Conservation (phyloP, 2,888 invertebrate genomes). For the Anthrax anthrax region DNA sequence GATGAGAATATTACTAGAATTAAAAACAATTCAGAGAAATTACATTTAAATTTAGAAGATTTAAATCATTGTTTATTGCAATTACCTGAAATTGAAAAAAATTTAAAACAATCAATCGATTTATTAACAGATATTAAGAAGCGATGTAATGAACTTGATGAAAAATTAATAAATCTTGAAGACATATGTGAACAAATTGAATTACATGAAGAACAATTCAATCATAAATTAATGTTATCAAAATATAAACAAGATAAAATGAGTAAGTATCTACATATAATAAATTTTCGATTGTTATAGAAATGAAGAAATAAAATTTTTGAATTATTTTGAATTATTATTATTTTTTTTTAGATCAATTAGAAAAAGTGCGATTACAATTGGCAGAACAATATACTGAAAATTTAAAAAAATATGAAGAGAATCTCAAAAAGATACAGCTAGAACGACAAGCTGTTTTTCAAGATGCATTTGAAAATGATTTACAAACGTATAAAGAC, state of each 20-base stretch:
- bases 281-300: slow-evolving; percentile 1
- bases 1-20: slow-evolving; percentile 37
- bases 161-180: slow-evolving; percentile 42
- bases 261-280: slow-evolving; percentile 29
- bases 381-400: slow-evolving; percentile 43
- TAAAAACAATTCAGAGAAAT: slow-evolving; percentile 19
- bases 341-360: slow-evolving; percentile 19
- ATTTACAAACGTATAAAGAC: slow-evolving; percentile 47
- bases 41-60: slow-evolving; percentile 22
- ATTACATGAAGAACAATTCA: slow-evolving; percentile 45
- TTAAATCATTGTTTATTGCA: slow-evolving; percentile 22
- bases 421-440: slow-evolving; percentile 39
- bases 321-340: too few relatives aligned
- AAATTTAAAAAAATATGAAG: slow-evolving; percentile 41
- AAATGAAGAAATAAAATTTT: not conserved
- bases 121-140: slow-evolving; percentile 36
- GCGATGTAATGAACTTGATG: slow-evolving; percentile 42
- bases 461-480: slow-evolving; percentile 52
- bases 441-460: slow-evolving; percentile 54
- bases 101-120: slow-evolving; percentile 30
- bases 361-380: slow-evolving; percentile 35
- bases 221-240: slow-evolving; percentile 47
- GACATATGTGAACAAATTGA: slow-evolving; percentile 49
- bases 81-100: slow-evolving; percentile 28
- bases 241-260: slow-evolving; percentile 48